Percentiles rank a stretch among this genome's conserved stretches.
phyloP scores from a whole-genome alignment of 2,797 vertebrate genomes.

The Sebastolobus altivelis region DNA sequence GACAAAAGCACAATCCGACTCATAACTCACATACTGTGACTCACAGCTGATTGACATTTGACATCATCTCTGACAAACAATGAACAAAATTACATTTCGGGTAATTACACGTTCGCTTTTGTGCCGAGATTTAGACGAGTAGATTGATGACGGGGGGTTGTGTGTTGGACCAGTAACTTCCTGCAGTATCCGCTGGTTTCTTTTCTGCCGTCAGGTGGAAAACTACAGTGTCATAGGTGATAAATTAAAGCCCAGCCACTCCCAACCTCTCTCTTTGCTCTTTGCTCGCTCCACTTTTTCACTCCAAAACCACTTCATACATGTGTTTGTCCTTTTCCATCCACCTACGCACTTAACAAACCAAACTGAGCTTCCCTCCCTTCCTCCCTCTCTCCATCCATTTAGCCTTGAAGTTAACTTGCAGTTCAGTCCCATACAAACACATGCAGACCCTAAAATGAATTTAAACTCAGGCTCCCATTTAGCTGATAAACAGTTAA shows the following conservation, averaged over 20 bases:
- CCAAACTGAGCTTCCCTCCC: not conserved
- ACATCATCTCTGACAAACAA: not conserved
- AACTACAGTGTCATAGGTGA: slow-evolving; percentile 4
- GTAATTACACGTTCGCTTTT: not conserved
- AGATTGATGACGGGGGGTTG: no score
- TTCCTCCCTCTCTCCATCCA: not conserved
- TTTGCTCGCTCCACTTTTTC: slow-evolving; percentile 16
- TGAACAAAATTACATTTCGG: not conserved
- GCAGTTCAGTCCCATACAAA: slow-evolving; percentile 2
- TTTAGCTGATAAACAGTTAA: not conserved
- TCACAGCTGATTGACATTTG: not conserved
- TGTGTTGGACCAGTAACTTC: not conserved
- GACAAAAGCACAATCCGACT: slow-evolving; percentile 16
- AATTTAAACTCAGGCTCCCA: not conserved
- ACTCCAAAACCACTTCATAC: slow-evolving; percentile 9
- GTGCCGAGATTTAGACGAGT: not conserved
- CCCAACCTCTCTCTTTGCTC: not conserved
- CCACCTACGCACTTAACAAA: not conserved
- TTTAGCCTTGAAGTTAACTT: slow-evolving; percentile 10
- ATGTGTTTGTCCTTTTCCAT: not conserved
- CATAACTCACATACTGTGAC: not conserved
- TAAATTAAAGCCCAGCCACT: slow-evolving; percentile 9
- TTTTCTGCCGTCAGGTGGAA: slow-evolving; percentile 12
- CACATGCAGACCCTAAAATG: not conserved
- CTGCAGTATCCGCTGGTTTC: not conserved